These are phyloP conservation scores for Pelobates fuscus DNA, from an alignment of 2,113 vertebrate genomes.

Conservation along the genomic window DNA sequence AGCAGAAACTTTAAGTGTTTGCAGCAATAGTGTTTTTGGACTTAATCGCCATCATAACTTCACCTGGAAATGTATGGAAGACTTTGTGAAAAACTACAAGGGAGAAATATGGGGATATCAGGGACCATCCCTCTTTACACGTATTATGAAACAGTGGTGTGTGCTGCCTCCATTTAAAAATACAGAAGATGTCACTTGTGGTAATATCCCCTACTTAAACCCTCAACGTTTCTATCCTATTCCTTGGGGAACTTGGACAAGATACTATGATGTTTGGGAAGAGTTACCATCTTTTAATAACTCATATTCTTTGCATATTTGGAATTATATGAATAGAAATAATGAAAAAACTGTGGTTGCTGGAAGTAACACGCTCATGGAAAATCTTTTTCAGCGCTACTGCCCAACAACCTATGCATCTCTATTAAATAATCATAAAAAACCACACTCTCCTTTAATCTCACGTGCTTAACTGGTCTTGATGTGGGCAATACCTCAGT, in stretches of 20 bases:
- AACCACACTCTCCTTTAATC: too few relatives aligned
- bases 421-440: too few relatives aligned
- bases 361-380: slow-evolving; percentile 68
- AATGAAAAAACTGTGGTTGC: slow-evolving; percentile 53
- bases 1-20: slow-evolving; percentile 56
- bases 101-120: slow-evolving; percentile 71
- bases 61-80: slow-evolving; percentile 73
- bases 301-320: slow-evolving; percentile 71
- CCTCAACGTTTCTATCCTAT: slow-evolving; percentile 75
- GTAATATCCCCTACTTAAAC: slow-evolving; percentile 71
- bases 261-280: slow-evolving; percentile 70
- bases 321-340: slow-evolving; percentile 77
- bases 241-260: slow-evolving; percentile 58
- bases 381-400: slow-evolving; percentile 65
- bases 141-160: slow-evolving; percentile 67
- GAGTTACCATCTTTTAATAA: slow-evolving; percentile 60
- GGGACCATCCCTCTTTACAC: slow-evolving; percentile 68
- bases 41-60: slow-evolving; percentile 67
- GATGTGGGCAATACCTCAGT: too few relatives aligned
- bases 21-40: slow-evolving; percentile 73
- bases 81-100: slow-evolving; percentile 73
- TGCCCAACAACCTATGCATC: slow-evolving; percentile 66
- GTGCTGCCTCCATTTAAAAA: slow-evolving; percentile 53
- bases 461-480: too few relatives aligned
- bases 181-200: slow-evolving; percentile 62